Conservation (phyloP, 1,140 invertebrate genomes). For the Drosophila carrolli region DNA sequence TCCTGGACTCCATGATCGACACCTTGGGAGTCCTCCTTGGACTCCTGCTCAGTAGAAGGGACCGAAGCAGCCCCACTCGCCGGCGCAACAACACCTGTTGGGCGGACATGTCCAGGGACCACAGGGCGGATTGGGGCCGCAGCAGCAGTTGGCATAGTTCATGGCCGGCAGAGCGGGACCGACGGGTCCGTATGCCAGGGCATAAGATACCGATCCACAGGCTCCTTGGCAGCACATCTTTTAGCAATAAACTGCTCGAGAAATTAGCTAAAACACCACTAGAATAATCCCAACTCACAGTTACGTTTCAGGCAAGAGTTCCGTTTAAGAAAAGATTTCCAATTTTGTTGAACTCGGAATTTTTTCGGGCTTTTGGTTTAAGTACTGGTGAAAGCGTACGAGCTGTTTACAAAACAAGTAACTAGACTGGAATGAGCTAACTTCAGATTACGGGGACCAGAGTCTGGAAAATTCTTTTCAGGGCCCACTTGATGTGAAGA, state of each 20-base stretch:
- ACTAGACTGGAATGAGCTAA: conserved; percentile 37
- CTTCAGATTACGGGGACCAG: background rate
- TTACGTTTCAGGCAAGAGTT: conserved; percentile 1
- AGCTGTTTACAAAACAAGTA: conserved; percentile 30
- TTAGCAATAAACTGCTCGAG: background rate
- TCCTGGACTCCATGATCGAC: background rate
- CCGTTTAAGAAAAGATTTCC: background rate
- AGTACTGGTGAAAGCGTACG: conserved; percentile 4
- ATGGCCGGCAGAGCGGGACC: conserved; percentile 68
- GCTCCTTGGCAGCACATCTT: conserved; percentile 38
- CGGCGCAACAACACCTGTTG: conserved; percentile 57
- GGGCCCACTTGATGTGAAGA: conserved; percentile 48
- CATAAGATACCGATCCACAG: conserved; percentile 65
- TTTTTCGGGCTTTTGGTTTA: conserved; percentile 32
- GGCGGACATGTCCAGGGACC: conserved; percentile 72
- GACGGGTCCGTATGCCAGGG: conserved; percentile 62
- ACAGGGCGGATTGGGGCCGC: conserved; percentile 64
- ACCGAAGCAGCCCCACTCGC: conserved; percentile 64
- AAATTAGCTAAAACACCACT: background rate
- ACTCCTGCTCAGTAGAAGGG: conserved; percentile 49
- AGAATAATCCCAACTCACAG: conserved; percentile 12
- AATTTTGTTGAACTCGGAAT: conserved; percentile 31
- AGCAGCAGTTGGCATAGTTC: conserved; percentile 63
- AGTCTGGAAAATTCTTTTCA: conserved; percentile 4
- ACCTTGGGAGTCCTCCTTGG: too few relatives aligned